These are phyloP conservation scores for Leptopilina drosophilae DNA, from an alignment of 2,888 invertebrate species.

Conservation along the genomic window DNA sequence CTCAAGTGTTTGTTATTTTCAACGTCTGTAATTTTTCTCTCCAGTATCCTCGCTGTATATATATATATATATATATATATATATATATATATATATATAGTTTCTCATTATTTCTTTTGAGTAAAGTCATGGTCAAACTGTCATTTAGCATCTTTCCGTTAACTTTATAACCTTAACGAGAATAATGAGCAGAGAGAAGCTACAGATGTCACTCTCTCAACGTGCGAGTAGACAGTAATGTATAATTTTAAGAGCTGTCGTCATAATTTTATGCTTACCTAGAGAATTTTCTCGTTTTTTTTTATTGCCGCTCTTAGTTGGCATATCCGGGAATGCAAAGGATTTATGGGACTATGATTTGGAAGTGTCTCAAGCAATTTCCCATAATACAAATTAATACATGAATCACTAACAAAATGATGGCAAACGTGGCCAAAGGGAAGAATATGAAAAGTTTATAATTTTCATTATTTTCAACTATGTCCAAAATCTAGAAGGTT, in stretches of 20 bases:
- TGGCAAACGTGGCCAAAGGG: too few relatives aligned
- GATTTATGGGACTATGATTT: not conserved
- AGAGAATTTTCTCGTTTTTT: not conserved
- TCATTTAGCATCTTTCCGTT: not conserved
- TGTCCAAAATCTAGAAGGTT: too few relatives aligned
- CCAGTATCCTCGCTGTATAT: not conserved
- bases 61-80: too few relatives aligned
- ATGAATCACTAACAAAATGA: too few relatives aligned
- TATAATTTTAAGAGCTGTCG: slow-evolving; percentile 10
- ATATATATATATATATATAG: too few relatives aligned
- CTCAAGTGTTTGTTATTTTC: not conserved
- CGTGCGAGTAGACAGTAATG: not conserved
- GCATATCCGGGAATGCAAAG: slow-evolving; percentile 9
- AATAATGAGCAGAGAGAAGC: slow-evolving; percentile 17
- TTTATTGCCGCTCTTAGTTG: not conserved
- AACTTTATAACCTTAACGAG: slow-evolving; percentile 20
- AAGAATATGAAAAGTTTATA: too few relatives aligned
- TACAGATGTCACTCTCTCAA: slow-evolving; percentile 18
- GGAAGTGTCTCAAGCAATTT: not conserved
- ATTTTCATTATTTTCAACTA: too few relatives aligned
- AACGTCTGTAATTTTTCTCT: not conserved
- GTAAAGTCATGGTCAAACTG: slow-evolving; percentile 6
- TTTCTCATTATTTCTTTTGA: not conserved
- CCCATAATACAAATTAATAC: too few relatives aligned
- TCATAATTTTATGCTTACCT: slow-evolving; percentile 3